These are phyloP conservation scores for Eulemur coronatus DNA, from an alignment of 2,797 vertebrate genomes.

Conservation along the genomic window DNA sequence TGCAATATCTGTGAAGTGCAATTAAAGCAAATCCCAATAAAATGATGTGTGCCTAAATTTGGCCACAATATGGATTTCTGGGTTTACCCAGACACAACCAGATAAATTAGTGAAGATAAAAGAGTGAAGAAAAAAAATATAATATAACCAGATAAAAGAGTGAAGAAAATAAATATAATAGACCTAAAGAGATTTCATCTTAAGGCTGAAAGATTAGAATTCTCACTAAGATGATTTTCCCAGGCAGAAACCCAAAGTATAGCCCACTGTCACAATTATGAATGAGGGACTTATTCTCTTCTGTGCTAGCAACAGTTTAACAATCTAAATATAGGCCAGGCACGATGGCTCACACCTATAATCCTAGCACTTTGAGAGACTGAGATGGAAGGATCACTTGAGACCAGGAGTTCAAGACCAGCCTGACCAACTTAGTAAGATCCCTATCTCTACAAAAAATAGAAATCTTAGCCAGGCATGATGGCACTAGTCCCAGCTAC, in stretches of 20 bases:
- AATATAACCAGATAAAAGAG: no score
- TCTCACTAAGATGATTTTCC: constrained; percentile 47
- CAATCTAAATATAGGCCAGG: constrained; percentile 40
- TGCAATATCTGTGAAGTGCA: neutral
- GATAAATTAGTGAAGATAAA: neutral
- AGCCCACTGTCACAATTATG: constrained; percentile 52
- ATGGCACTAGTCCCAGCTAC: neutral
- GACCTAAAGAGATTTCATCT: constrained; percentile 9
- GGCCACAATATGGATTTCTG: neutral
- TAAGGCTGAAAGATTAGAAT: constrained; percentile 60
- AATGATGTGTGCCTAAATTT: neutral
- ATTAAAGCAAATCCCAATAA: neutral
- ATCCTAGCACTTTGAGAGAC: neutral
- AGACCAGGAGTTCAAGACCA: neutral
- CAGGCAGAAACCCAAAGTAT: constrained; percentile 67
- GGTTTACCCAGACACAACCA: neutral
- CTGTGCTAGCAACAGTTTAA: constrained; percentile 62
- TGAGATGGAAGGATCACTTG: neutral
- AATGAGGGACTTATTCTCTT: constrained; percentile 57
- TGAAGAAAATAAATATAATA: constrained; percentile 30
- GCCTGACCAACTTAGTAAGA: neutral
- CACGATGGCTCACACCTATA: neutral
- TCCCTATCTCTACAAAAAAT: neutral
- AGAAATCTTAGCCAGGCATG: neutral
- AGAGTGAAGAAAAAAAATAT: constrained; percentile 32